Evolutionary conservation across 2,797 vertebrate genomes (phyloP), one percentile per base, ranked within the genome.

Genomic region (Micromesistius poutassou): DNA sequence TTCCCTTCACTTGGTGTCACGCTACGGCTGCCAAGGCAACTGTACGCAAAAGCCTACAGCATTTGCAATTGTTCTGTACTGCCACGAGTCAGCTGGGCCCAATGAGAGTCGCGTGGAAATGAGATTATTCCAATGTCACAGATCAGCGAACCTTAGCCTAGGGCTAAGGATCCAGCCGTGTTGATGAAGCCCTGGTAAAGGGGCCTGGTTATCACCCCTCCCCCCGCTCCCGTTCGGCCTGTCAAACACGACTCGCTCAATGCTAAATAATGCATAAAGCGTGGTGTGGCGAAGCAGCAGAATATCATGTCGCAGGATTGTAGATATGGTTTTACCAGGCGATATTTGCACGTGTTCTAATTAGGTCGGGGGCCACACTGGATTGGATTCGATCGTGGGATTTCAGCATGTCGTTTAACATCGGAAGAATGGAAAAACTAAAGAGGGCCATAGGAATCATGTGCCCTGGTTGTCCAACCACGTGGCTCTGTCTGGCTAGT

Each of bases 71-170:
- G 79, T 1, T 74, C 35, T 83, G 82, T 81, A 30, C 74, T 22
- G 46, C 30, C 31, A 42, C 50, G 50, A n/a, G 4, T 55, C 50
- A 16, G 50, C 72, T 35, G 71, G 70, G 74, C 72, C 71, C 73
- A 33, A 46, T 78, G 70, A 42, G 30, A 76, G 19, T 77, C 77
- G 28, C 70, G 74, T 83, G 82, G 81, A 83, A 76, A 73, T 30
- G 72, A 83, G 76, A 28, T 66, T 70, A 72, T 75, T 79, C 76
- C 77, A 85, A 84, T 89, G 80, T 86, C 80, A 89, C 84, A 84
- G 74, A 31, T 76, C 74, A 83, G 75, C 78, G 82, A 55, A 55
- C 86, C 68, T 46, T 86, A 88, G 89, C 82, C 85, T 81, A 88
- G 86, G 73, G 42, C 71, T 79, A 62, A 68, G 73, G 79, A 78